phyloP scores from a whole-genome alignment of 2,888 invertebrate genomes.

The Thereva unica region DNA sequence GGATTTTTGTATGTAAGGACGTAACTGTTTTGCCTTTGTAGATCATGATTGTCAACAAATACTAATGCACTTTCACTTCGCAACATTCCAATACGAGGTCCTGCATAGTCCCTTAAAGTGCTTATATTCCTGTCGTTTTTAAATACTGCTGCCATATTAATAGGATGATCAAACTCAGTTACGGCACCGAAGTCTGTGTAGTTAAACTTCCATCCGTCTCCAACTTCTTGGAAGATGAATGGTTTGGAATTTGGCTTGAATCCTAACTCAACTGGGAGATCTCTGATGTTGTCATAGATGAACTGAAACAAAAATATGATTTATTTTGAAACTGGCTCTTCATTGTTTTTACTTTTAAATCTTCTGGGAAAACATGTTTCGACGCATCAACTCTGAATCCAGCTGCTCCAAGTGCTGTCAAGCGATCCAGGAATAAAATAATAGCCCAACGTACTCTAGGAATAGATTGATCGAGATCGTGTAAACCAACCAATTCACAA shows the following conservation, averaged over 20 bases:
- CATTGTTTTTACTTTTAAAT: conserved; percentile 25
- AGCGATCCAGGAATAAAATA: conserved; percentile 14
- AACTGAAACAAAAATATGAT: conserved; percentile 1
- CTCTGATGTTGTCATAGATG: conserved; percentile 9
- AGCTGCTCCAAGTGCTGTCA: conserved; percentile 22
- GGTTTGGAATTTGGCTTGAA: neutral
- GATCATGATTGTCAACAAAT: conserved; percentile 86
- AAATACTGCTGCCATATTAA: conserved; percentile 46
- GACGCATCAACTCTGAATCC: conserved; percentile 34
- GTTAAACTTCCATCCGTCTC: conserved; percentile 61
- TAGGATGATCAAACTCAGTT: conserved; percentile 66
- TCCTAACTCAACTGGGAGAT: neutral
- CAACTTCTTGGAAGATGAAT: conserved; percentile 47
- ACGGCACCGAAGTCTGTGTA: conserved; percentile 64
- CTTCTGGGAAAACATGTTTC: conserved; percentile 36
- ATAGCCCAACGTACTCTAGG: conserved; percentile 18
- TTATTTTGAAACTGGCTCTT: neutral
- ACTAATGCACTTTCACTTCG: conserved; percentile 64
- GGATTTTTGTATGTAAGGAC: conserved; percentile 55
- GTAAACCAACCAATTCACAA: conserved; percentile 21
- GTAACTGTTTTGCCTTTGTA: conserved; percentile 72
- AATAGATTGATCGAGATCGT: conserved; percentile 23
- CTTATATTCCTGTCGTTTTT: conserved; percentile 61
- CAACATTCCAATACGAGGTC: conserved; percentile 67
- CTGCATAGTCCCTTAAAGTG: conserved; percentile 60